Percentiles rank a stretch among this genome's conserved stretches.
Evolutionary conservation across 2,888 invertebrate genomes (phyloP).

Genomic region (Caenorhabditis sp.): DNA sequence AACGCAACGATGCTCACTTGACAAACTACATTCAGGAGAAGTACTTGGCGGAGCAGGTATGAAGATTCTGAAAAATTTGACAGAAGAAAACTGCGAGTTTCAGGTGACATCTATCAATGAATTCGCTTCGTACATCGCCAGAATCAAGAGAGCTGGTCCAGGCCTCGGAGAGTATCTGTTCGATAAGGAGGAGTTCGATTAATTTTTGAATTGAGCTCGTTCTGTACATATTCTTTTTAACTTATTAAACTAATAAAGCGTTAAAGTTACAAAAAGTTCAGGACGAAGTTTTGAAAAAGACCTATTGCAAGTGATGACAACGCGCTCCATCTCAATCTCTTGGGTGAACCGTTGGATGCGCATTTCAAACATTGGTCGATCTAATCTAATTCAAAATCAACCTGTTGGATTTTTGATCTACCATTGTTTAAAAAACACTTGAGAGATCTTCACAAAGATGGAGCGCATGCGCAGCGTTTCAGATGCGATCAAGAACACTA

Average conservation of each 20-base stretch:
- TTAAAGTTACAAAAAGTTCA: not conserved
- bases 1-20: slow-evolving; percentile 87
- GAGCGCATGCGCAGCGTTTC: too few relatives aligned
- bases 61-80: not conserved
- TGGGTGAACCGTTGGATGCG: too few relatives aligned
- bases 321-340: too few relatives aligned
- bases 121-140: slow-evolving; percentile 88
- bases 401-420: too few relatives aligned
- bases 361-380: too few relatives aligned
- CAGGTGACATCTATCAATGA: slow-evolving; percentile 86
- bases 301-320: too few relatives aligned
- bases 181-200: slow-evolving; percentile 85
- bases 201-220: not conserved
- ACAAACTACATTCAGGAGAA: slow-evolving; percentile 76
- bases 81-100: not conserved
- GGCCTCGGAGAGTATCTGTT: slow-evolving; percentile 87
- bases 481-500: too few relatives aligned
- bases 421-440: too few relatives aligned
- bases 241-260: not conserved
- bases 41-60: slow-evolving; percentile 71
- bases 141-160: slow-evolving; percentile 87
- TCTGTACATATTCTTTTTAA: not conserved
- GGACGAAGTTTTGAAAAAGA: too few relatives aligned
- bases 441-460: too few relatives aligned
- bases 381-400: too few relatives aligned